phyloP scores from a whole-genome alignment of 1,140 invertebrate species.

The Paralvinella palmiformis region DNA sequence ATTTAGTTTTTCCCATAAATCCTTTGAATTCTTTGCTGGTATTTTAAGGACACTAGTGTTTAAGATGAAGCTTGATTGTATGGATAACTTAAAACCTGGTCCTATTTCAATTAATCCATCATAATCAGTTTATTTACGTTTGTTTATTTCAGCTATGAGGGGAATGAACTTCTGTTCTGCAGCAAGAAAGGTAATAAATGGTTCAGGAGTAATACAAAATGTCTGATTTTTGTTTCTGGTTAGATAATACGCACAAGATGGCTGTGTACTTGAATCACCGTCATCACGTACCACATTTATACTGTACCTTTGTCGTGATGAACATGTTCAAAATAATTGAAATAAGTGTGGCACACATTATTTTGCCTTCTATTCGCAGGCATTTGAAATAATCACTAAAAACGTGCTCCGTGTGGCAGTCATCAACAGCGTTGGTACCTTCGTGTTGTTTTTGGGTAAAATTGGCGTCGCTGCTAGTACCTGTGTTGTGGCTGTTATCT shows the following conservation, averaged over 20 bases:
- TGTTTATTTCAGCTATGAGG: constrained; percentile 40
- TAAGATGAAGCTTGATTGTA: too few relatives aligned
- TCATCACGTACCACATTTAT: background rate
- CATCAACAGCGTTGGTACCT: constrained; percentile 89
- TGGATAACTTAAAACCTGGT: too few relatives aligned
- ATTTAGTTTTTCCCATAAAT: too few relatives aligned
- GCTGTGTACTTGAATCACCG: background rate
- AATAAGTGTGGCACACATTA: background rate
- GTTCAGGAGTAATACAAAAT: too few relatives aligned
- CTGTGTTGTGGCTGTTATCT: constrained; percentile 48
- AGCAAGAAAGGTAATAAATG: constrained; percentile 44
- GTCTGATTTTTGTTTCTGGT: background rate
- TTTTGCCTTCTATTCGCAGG: constrained; percentile 25
- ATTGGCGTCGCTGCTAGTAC: constrained; percentile 65
- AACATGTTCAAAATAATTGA: background rate
- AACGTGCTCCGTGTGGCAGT: constrained; percentile 84
- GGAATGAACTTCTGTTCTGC: constrained; percentile 47
- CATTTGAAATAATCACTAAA: constrained; percentile 38
- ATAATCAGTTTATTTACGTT: too few relatives aligned
- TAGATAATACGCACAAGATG: background rate
- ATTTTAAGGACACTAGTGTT: too few relatives aligned
- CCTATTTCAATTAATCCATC: too few relatives aligned
- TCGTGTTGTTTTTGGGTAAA: constrained; percentile 88
- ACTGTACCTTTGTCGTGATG: background rate
- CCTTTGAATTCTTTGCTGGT: too few relatives aligned